phyloP scores from a whole-genome alignment of 2,113 vertebrate genomes.

The Ceyx cyanopectus region DNA sequence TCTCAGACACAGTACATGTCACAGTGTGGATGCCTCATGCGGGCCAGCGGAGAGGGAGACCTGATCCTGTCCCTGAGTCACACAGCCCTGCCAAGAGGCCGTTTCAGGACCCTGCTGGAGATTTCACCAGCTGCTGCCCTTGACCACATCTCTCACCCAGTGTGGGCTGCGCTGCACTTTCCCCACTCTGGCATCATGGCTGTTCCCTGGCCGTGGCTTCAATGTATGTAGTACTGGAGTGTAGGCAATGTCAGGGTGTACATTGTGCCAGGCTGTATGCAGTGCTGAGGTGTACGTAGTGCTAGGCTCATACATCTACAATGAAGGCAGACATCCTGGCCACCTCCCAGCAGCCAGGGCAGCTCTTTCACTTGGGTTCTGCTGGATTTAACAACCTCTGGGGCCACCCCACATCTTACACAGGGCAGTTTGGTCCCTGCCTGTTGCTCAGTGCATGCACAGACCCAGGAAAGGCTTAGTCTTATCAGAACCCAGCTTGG shows the following conservation, averaged over 20 bases:
- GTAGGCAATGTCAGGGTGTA: background rate
- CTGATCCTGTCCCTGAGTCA: accelerated
- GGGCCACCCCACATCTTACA: background rate
- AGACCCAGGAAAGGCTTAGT: background rate
- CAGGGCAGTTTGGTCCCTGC: background rate
- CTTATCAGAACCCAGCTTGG: too few relatives aligned
- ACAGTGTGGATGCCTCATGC: accelerated
- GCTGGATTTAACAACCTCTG: background rate
- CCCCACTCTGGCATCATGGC: constrained; percentile 21
- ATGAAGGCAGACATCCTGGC: accelerated
- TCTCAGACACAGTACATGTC: background rate
- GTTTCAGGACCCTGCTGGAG: accelerated
- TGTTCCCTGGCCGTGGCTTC: constrained; percentile 14
- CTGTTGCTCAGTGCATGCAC: background rate
- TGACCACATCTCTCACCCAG: background rate
- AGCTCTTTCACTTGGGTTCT: background rate
- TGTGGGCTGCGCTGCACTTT: constrained; percentile 46
- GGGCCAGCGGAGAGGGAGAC: background rate
- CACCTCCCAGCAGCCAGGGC: background rate
- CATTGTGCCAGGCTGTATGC: background rate
- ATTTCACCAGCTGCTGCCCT: background rate
- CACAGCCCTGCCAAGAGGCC: background rate
- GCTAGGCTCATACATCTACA: background rate
- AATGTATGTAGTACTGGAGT: background rate
- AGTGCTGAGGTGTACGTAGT: accelerated